Evolutionary conservation across 2,113 vertebrate genomes (phyloP).

Genomic region (Mus spicilegus): DNA sequence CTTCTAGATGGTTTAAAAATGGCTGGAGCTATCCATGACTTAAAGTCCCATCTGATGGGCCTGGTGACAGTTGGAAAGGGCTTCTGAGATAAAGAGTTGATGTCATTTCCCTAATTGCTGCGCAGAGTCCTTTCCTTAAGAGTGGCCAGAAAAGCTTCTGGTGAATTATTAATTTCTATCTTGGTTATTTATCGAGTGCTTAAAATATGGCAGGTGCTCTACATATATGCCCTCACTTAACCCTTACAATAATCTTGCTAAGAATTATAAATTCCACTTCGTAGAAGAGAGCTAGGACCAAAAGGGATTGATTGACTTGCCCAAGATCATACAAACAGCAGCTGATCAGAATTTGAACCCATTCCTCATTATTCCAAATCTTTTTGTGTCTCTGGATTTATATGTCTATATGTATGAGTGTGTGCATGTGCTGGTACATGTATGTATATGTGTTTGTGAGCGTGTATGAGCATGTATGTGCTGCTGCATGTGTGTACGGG

Average conservation of each 20-base stretch:
- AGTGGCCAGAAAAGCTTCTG: constrained; percentile 71
- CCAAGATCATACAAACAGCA: constrained; percentile 9
- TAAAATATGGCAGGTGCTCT: constrained; percentile 74
- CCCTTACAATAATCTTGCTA: constrained; percentile 55
- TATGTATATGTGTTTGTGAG: not conserved
- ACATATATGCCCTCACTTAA: constrained; percentile 73
- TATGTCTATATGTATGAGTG: not conserved
- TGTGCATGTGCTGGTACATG: not conserved
- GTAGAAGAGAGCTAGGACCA: not conserved
- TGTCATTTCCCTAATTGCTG: constrained; percentile 56
- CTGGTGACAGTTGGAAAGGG: not conserved
- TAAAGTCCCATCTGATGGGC: not conserved
- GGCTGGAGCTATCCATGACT: not conserved
- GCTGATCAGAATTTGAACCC: not conserved
- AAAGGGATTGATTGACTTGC: not conserved
- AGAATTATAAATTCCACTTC: constrained; percentile 48
- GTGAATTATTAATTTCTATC: constrained; percentile 79
- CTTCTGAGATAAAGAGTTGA: constrained; percentile 16
- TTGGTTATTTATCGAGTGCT: constrained; percentile 77
- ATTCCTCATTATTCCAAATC: not conserved
- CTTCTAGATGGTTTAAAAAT: not conserved
- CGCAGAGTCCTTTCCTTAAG: not conserved
- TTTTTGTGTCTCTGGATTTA: not conserved
- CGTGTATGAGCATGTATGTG: too few species aligned
- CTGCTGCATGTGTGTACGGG: not conserved